phyloP scores from a whole-genome alignment of 1,140 invertebrate genomes.

The Musca domestica region DNA sequence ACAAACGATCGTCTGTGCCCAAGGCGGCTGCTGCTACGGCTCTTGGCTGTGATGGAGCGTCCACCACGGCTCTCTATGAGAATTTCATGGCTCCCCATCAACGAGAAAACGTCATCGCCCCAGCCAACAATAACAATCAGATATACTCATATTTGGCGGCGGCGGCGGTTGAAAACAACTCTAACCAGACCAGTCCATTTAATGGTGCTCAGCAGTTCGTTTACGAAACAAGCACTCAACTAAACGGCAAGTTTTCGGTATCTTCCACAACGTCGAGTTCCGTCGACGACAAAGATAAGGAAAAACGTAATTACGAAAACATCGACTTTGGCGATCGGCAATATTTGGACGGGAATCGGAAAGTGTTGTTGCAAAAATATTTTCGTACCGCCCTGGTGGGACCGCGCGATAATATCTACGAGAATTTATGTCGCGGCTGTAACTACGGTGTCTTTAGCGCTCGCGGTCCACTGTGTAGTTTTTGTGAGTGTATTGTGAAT shows the following conservation, averaged over 20 bases:
- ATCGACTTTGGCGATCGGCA: neutral
- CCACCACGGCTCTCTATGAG: neutral
- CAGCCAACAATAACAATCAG: conserved; percentile 22
- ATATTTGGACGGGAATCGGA: conserved; percentile 9
- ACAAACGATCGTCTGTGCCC: no score
- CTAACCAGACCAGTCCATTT: conserved; percentile 9
- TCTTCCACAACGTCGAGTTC: no score
- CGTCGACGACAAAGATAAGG: no score
- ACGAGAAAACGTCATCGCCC: neutral
- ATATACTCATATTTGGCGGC: conserved; percentile 28
- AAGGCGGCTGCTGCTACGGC: no score
- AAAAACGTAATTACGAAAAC: conserved; percentile 18
- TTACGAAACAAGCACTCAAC: conserved; percentile 6
- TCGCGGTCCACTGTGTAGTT: conserved; percentile 45
- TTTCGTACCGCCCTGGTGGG: conserved; percentile 33
- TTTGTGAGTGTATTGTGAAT: conserved; percentile 46
- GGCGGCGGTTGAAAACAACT: conserved; percentile 16
- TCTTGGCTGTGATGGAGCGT: no score
- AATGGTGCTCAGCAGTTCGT: neutral
- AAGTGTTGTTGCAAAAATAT: conserved; percentile 37
- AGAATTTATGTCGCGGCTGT: conserved; percentile 50
- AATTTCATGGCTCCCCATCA: neutral
- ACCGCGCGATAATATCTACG: conserved; percentile 34
- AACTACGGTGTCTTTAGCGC: conserved; percentile 49
- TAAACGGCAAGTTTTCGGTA: no score